Conservation (phyloP, 2,797 vertebrate genomes). For the Myotis pilosus region DNA sequence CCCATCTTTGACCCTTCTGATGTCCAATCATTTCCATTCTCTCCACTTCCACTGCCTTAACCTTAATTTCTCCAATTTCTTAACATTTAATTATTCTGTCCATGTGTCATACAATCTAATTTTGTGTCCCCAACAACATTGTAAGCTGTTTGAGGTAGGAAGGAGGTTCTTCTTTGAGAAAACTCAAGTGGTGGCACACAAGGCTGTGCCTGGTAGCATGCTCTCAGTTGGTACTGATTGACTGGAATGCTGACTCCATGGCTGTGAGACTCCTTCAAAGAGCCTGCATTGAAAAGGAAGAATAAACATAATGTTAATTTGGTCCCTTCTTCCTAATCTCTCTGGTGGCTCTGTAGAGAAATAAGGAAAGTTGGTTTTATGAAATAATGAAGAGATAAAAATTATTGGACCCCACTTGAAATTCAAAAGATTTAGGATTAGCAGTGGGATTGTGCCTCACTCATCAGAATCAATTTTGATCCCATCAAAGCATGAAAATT, state of each 20-base stretch:
- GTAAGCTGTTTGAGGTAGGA: background rate
- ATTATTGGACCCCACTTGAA: background rate
- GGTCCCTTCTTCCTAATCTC: background rate
- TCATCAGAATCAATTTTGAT: slow-evolving; percentile 31
- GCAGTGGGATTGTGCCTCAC: background rate
- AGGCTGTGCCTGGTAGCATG: background rate
- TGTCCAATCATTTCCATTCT: background rate
- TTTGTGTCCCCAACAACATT: background rate
- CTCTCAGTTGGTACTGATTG: background rate
- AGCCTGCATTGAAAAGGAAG: background rate
- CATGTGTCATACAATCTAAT: background rate
- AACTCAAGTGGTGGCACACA: fast-evolving
- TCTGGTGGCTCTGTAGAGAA: background rate
- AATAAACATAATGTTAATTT: background rate
- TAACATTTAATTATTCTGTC: background rate
- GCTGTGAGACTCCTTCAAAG: background rate
- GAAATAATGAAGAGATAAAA: background rate
- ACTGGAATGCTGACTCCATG: background rate
- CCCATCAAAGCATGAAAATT: slow-evolving; percentile 39
- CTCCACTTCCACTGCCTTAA: background rate
- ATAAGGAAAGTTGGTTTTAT: background rate
- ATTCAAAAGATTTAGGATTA: slow-evolving; percentile 19
- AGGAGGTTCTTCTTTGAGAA: background rate
- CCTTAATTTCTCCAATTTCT: background rate
- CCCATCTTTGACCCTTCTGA: background rate